Evolutionary conservation across 1,140 invertebrate genomes (phyloP).

Genomic region (Choristoneura fumiferana): DNA sequence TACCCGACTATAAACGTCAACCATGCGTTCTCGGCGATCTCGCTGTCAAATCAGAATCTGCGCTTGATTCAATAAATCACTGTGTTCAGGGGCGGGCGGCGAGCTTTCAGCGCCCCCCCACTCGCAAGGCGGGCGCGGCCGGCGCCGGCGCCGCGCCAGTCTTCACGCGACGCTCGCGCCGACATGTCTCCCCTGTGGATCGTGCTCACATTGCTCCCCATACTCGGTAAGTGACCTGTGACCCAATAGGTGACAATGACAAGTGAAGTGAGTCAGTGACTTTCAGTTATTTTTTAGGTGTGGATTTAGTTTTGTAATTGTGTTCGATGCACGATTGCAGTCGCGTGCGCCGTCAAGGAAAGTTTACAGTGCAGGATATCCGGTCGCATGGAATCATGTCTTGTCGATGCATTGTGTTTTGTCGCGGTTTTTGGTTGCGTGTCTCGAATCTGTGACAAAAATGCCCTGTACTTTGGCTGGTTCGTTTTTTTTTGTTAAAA

Average conservation of each 20-base stretch:
- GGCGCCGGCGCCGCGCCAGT: constrained; percentile 53
- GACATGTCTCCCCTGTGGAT: constrained; percentile 72
- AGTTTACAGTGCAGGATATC: constrained; percentile 43
- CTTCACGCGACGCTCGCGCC: constrained; percentile 60
- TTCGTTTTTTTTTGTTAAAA: no score
- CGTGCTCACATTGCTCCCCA: constrained; percentile 64
- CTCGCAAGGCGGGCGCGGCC: constrained; percentile 35
- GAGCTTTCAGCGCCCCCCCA: constrained; percentile 57
- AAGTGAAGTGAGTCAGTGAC: constrained; percentile 11
- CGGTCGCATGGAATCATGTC: constrained; percentile 45
- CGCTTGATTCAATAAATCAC: not conserved
- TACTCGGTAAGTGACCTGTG: constrained; percentile 62
- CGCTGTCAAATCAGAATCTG: not conserved
- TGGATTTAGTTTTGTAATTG: constrained; percentile 6
- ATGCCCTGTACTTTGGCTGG: no score
- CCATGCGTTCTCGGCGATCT: no score
- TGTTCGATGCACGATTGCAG: constrained; percentile 29
- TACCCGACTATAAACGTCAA: no score
- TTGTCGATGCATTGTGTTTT: not conserved
- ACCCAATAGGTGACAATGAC: constrained; percentile 18
- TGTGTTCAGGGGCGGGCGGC: constrained; percentile 45
- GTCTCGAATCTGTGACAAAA: no score
- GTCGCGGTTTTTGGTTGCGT: not conserved
- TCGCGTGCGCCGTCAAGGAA: constrained; percentile 32
- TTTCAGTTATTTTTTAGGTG: not conserved